Conservation (phyloP, 2,888 invertebrate genomes). For the Mesorhabditis belari region DNA sequence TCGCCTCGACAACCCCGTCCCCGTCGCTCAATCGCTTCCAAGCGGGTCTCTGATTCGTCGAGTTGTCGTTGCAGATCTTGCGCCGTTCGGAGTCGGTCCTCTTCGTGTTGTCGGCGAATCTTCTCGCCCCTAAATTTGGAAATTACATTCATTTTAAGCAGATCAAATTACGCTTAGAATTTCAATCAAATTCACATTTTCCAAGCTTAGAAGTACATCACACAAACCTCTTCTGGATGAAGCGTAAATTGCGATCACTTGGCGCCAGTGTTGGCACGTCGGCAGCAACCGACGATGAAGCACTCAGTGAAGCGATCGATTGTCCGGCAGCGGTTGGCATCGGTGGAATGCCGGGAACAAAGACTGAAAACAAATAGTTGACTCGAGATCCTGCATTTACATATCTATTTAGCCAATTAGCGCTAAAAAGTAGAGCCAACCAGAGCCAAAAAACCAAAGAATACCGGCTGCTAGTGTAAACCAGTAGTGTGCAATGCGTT, state of each 20-base stretch:
- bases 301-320: not conserved
- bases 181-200: too few species aligned
- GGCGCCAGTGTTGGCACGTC: not conserved
- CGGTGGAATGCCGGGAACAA: not conserved
- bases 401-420: too few species aligned
- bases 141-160: too few species aligned
- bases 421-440: too few species aligned
- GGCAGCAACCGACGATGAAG: not conserved
- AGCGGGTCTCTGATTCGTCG: constrained; percentile 24
- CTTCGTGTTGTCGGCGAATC: constrained; percentile 7
- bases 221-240: not conserved
- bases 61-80: constrained; percentile 14
- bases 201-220: too few species aligned
- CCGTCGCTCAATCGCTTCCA: constrained; percentile 11
- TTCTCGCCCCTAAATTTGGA: too few species aligned
- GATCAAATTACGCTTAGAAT: too few species aligned
- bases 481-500: too few species aligned
- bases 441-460: too few species aligned
- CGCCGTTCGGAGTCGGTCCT: constrained; percentile 3
- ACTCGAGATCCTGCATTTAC: too few species aligned
- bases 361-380: too few species aligned
- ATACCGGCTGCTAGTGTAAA: too few species aligned
- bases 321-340: not conserved
- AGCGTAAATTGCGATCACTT: not conserved
- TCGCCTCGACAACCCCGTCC: not conserved